A percentile compares a stretch with the other conserved stretches of the same genome.
phyloP scores from a whole-genome alignment of 2,888 invertebrate species.

The Lasioglossum leucozonium region DNA sequence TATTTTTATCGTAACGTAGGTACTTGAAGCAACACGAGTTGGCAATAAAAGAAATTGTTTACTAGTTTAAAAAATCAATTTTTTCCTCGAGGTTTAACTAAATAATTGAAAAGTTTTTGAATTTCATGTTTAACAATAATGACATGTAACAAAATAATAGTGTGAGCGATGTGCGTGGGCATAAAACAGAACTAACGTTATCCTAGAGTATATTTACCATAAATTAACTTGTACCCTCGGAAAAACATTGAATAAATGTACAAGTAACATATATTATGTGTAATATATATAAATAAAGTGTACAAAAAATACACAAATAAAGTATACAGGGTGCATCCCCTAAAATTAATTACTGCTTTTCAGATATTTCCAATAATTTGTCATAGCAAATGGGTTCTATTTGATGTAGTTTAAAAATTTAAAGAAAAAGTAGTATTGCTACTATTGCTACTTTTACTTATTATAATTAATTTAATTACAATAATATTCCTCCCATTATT shows the following conservation, averaged over 20 bases:
- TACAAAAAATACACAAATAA: background rate
- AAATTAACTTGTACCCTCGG: background rate
- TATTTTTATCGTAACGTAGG: background rate
- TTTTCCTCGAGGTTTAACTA: background rate
- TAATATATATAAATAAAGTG: conserved; percentile 1
- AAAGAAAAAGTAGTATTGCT: background rate
- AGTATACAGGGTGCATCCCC: background rate
- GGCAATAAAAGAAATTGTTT: background rate
- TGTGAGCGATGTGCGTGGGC: background rate
- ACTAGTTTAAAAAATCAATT: background rate
- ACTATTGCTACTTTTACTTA: background rate
- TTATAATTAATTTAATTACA: no score
- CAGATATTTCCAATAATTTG: background rate
- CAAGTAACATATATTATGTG: background rate
- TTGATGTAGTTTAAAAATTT: no score
- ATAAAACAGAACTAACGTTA: background rate
- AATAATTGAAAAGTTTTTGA: background rate
- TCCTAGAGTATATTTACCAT: background rate
- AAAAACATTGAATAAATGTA: conserved; percentile 4
- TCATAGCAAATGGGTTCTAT: background rate
- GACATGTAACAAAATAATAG: background rate
- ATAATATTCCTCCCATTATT: no score
- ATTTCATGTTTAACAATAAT: background rate
- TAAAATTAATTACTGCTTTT: background rate
- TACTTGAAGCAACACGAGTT: background rate